Conservation (phyloP, 2,797 vertebrate species). For the Anolis apletophallus region DNA sequence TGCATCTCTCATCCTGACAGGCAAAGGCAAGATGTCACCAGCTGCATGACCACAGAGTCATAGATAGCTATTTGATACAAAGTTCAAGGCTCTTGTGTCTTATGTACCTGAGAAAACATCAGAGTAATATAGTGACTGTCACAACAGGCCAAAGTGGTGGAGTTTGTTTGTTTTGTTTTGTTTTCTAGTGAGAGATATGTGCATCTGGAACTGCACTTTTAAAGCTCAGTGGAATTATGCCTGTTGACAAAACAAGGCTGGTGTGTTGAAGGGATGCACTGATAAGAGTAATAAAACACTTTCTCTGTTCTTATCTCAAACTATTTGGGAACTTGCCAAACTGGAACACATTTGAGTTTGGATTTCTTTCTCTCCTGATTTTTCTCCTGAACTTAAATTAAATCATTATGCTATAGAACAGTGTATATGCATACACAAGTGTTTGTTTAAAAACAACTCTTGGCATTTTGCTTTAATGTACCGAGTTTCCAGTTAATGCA, state of each 20-base stretch:
- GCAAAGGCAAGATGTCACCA: slow-evolving; percentile 37
- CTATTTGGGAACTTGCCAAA: slow-evolving; percentile 63
- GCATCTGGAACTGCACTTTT: slow-evolving; percentile 48
- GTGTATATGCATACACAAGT: not conserved
- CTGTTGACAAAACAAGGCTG: slow-evolving; percentile 58
- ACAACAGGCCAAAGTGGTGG: not conserved
- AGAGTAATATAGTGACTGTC: slow-evolving; percentile 15
- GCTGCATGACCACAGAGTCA: slow-evolving; percentile 9
- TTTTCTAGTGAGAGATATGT: not conserved
- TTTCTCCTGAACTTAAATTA: slow-evolving; percentile 36
- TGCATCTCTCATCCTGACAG: not conserved
- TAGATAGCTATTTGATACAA: slow-evolving; percentile 42
- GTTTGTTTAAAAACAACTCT: slow-evolving; percentile 12
- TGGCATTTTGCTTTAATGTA: slow-evolving; percentile 22
- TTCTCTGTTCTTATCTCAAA: slow-evolving; percentile 54
- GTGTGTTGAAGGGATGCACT: slow-evolving; percentile 50
- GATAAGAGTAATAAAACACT: slow-evolving; percentile 54
- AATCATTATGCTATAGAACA: slow-evolving; percentile 34
- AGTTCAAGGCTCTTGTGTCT: slow-evolving; percentile 27
- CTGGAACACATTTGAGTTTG: not conserved
- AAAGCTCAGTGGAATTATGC: slow-evolving; percentile 55
- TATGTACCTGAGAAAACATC: slow-evolving; percentile 22
- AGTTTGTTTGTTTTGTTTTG: slow-evolving; percentile 1
- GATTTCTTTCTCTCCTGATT: not conserved
- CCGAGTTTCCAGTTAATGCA: slow-evolving; percentile 34